phyloP scores from a whole-genome alignment of 2,888 invertebrate genomes.

The Hoplodrina blanda region DNA sequence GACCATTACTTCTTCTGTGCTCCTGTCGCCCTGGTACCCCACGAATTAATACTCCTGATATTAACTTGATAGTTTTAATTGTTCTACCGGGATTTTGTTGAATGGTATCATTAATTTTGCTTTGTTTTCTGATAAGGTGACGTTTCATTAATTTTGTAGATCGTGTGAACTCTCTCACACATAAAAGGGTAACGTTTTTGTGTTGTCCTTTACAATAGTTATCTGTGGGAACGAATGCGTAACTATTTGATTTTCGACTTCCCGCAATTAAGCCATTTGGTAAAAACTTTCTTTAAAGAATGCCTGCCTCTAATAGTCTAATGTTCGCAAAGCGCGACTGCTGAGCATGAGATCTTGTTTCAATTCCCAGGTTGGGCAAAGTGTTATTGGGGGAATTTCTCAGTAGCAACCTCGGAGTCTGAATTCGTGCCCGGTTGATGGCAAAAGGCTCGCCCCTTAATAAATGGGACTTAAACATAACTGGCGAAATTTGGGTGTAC shows the following conservation, averaged over 20 bases:
- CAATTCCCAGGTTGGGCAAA: no score
- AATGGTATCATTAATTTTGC: constrained; percentile 52
- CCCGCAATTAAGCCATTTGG: constrained; percentile 21
- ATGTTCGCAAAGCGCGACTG: no score
- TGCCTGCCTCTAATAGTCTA: no score
- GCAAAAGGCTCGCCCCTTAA: no score
- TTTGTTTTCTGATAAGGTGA: constrained; percentile 43
- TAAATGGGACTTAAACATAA: no score
- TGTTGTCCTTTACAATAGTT: constrained; percentile 24
- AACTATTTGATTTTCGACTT: constrained; percentile 21
- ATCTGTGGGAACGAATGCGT: constrained; percentile 34
- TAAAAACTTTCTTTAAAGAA: constrained; percentile 10
- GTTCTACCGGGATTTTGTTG: constrained; percentile 56
- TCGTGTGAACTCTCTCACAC: constrained; percentile 50
- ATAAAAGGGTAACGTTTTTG: constrained; percentile 26
- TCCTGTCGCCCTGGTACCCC: constrained; percentile 68
- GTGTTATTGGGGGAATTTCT: no score
- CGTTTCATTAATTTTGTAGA: constrained; percentile 37
- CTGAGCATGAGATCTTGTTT: no score
- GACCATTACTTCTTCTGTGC: constrained; percentile 68
- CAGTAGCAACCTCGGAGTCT: no score
- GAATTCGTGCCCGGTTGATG: no score
- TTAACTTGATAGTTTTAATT: constrained; percentile 68
- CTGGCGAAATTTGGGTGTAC: no score
- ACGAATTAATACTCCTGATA: constrained; percentile 66